Evolutionary conservation across 2,113 vertebrate genomes (phyloP).

Genomic region (Megalops atlanticus): DNA sequence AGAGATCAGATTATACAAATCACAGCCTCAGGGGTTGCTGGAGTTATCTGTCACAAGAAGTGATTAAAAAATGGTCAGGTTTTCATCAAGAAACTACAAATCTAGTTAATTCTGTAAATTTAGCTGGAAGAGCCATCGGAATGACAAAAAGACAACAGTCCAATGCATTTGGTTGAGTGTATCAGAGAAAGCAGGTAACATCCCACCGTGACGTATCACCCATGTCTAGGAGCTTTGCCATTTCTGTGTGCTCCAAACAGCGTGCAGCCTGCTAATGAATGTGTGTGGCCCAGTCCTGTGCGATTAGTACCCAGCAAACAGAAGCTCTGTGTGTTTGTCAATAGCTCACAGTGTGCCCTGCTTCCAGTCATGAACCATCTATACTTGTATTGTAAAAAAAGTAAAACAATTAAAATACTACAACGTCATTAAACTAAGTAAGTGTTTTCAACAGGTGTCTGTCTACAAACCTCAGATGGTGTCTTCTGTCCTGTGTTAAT

Average conservation of each 20-base stretch:
- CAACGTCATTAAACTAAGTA: slow-evolving; percentile 9
- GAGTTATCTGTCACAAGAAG: background rate
- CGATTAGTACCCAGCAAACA: background rate
- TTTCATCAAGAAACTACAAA: background rate
- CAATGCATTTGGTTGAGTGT: background rate
- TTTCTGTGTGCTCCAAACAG: background rate
- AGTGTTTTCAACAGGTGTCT: slow-evolving; percentile 41
- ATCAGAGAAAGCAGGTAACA: background rate
- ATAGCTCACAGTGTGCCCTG: slow-evolving; percentile 39
- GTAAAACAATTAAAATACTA: slow-evolving; percentile 29
- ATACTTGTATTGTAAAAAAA: slow-evolving; percentile 32
- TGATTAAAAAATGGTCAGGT: background rate
- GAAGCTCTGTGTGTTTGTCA: slow-evolving; percentile 28
- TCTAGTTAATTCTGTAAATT: background rate
- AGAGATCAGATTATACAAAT: background rate
- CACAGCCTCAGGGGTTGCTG: background rate
- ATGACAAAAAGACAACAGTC: background rate
- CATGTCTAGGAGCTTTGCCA: background rate
- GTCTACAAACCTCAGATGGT: slow-evolving; percentile 48
- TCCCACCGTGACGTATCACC: background rate
- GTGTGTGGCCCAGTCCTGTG: background rate
- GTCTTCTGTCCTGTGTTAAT: slow-evolving; percentile 51
- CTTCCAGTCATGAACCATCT: slow-evolving; percentile 38
- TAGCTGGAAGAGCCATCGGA: background rate
- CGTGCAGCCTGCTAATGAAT: background rate